These are phyloP conservation scores for Lochmaea crataegi DNA, from an alignment of 2,888 invertebrate species.

Conservation along the genomic window DNA sequence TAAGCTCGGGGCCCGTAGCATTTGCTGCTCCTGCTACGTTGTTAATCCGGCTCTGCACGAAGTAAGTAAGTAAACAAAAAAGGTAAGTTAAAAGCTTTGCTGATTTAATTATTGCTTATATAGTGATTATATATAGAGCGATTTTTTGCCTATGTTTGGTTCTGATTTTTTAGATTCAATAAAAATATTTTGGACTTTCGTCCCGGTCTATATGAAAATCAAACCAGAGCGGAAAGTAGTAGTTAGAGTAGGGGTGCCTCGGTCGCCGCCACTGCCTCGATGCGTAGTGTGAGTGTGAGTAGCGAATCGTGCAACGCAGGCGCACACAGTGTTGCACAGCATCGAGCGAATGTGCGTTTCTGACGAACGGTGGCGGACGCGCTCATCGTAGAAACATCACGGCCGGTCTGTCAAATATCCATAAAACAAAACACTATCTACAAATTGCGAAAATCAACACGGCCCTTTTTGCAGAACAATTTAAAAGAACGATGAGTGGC, in stretches of 20 bases:
- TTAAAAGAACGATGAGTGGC: conserved; percentile 37
- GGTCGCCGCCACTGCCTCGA: conserved; percentile 32
- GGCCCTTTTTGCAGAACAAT: conserved; percentile 29
- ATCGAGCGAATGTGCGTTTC: conserved; percentile 60
- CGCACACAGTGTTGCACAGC: conserved; percentile 56
- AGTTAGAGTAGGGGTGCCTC: conserved; percentile 2
- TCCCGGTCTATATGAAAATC: conserved; percentile 7
- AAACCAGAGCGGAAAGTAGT: conserved; percentile 11
- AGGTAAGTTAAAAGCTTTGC: no score
- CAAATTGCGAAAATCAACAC: conserved; percentile 22
- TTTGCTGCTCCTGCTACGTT: no score
- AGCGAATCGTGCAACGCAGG: conserved; percentile 38
- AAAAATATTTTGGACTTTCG: neutral
- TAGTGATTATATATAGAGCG: no score
- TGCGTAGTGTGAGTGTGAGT: conserved; percentile 47
- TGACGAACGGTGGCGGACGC: conserved; percentile 53
- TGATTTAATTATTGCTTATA: no score
- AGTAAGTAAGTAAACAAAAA: no score
- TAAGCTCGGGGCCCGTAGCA: no score
- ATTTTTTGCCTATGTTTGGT: no score
- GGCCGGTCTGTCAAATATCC: conserved; percentile 51
- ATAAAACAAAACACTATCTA: conserved; percentile 42
- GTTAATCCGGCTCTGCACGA: no score
- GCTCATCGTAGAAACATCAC: conserved; percentile 52
- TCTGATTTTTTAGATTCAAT: no score